Evolutionary conservation across 2,888 invertebrate genomes (phyloP).

Genomic region (Globia sparganii): DNA sequence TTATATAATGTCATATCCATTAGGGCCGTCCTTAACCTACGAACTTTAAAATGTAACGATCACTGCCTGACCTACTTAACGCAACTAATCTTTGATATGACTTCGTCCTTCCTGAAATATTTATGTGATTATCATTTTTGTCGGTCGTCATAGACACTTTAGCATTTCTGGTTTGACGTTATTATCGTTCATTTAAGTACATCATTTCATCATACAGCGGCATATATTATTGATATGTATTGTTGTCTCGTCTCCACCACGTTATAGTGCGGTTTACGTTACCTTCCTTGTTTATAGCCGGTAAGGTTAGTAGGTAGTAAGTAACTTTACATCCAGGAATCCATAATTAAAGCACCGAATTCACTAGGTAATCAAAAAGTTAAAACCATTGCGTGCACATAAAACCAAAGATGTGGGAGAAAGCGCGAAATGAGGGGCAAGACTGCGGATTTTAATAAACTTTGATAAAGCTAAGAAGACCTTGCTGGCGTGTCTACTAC

Average conservation of each 20-base stretch:
- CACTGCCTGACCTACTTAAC: slow-evolving; percentile 28
- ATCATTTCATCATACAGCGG: slow-evolving; percentile 30
- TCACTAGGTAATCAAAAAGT: neutral
- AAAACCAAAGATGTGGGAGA: neutral
- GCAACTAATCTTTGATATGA: slow-evolving; percentile 6
- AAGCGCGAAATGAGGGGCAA: neutral
- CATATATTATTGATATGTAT: slow-evolving; percentile 15
- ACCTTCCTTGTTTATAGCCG: slow-evolving; percentile 3
- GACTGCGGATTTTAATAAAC: neutral
- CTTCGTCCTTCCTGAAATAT: slow-evolving; percentile 26
- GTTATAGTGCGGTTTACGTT: neutral
- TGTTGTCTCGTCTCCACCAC: slow-evolving; percentile 11
- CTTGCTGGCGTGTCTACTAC: too few species aligned
- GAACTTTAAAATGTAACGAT: slow-evolving; percentile 35
- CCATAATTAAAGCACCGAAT: neutral
- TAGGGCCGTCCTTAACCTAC: slow-evolving; percentile 37
- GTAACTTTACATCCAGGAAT: neutral
- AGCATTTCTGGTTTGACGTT: slow-evolving; percentile 48
- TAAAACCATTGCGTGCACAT: neutral
- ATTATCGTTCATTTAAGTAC: slow-evolving; percentile 39
- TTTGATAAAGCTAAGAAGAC: neutral
- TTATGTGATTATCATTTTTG: slow-evolving; percentile 21
- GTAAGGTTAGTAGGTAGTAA: neutral
- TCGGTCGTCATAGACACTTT: slow-evolving; percentile 5
- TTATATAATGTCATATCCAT: slow-evolving; percentile 16